A percentile compares a stretch with the other conserved stretches of the same genome.
Conservation (phyloP, 2,888 invertebrate species). For the Hofmannophila pseudospretella region DNA sequence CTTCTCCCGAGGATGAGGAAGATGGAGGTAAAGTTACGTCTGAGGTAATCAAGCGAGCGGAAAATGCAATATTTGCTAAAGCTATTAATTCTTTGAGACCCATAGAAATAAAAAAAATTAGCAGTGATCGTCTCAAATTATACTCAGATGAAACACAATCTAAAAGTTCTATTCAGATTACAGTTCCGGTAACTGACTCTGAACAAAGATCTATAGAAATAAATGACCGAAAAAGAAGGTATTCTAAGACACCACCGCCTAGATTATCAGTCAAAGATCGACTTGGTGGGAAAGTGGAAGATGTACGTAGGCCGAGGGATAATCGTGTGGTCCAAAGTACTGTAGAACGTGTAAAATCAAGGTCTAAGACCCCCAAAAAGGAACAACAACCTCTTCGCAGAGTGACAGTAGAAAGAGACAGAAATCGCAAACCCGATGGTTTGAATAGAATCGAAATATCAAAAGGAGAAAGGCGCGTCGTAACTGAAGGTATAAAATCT, state of each 20-base stretch:
- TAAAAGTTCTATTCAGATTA: slow-evolving; percentile 69
- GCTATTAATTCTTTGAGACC: slow-evolving; percentile 89
- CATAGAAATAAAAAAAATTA: slow-evolving; percentile 86
- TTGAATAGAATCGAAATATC: slow-evolving; percentile 32
- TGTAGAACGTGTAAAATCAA: slow-evolving; percentile 73
- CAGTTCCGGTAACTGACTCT: slow-evolving; percentile 65
- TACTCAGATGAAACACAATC: slow-evolving; percentile 73
- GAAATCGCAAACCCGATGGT: slow-evolving; percentile 54
- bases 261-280: slow-evolving; percentile 87
- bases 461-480: slow-evolving; percentile 44
- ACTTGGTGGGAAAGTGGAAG: slow-evolving; percentile 86
- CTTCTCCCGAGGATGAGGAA: slow-evolving; percentile 68
- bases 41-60: slow-evolving; percentile 93
- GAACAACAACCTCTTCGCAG: slow-evolving; percentile 64
- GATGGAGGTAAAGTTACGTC: slow-evolving; percentile 85
- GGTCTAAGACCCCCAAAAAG: slow-evolving; percentile 70
- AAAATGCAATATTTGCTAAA: slow-evolving; percentile 94
- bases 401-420: slow-evolving; percentile 69
- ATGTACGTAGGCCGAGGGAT: slow-evolving; percentile 71
- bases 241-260: slow-evolving; percentile 77
- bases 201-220: slow-evolving; percentile 69
- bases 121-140: slow-evolving; percentile 81
- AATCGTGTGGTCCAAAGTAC: slow-evolving; percentile 74
- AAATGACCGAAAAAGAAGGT: slow-evolving; percentile 59
- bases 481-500: slow-evolving; percentile 36